These are phyloP conservation scores for Andrena bicolor DNA, from an alignment of 2,888 invertebrate genomes.

Conservation along the genomic window DNA sequence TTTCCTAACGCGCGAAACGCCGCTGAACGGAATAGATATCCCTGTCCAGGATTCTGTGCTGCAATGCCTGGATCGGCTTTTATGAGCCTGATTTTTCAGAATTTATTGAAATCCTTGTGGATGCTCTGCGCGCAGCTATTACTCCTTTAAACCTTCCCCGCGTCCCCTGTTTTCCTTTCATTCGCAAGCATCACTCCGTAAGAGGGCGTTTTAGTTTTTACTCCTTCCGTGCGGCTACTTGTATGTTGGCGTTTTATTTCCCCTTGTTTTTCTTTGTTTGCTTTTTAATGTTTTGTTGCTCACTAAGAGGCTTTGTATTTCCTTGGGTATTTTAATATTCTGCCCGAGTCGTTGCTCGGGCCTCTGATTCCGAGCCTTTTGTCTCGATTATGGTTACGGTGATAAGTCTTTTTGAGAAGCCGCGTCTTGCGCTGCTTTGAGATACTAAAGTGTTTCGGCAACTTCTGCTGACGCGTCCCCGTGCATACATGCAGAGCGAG, in stretches of 20 bases:
- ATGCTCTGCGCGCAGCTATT: not conserved
- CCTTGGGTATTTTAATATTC: not conserved
- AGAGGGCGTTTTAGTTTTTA: not conserved
- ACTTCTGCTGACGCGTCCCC: constrained; percentile 48
- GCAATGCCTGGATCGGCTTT: not conserved
- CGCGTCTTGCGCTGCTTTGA: constrained; percentile 44
- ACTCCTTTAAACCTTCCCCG: not conserved
- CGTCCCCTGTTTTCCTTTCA: not conserved
- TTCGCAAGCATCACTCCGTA: not conserved
- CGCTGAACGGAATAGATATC: no score
- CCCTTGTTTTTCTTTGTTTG: not conserved
- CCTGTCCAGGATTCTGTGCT: no score
- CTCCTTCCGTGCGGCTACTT: no score
- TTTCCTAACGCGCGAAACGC: not conserved
- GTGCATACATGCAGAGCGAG: constrained; percentile 49
- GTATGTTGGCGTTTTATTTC: not conserved
- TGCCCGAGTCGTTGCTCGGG: not conserved
- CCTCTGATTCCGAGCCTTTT: no score
- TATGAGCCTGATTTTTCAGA: not conserved
- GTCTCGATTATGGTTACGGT: no score
- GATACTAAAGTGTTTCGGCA: constrained; percentile 54
- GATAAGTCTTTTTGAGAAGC: constrained; percentile 17
- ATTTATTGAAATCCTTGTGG: constrained; percentile 7
- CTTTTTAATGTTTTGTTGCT: not conserved
- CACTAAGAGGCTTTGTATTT: not conserved